A percentile compares a stretch with the other conserved stretches of the same genome.
Conservation (phyloP, 2,113 vertebrate species). For the Gallinago jamesoni region DNA sequence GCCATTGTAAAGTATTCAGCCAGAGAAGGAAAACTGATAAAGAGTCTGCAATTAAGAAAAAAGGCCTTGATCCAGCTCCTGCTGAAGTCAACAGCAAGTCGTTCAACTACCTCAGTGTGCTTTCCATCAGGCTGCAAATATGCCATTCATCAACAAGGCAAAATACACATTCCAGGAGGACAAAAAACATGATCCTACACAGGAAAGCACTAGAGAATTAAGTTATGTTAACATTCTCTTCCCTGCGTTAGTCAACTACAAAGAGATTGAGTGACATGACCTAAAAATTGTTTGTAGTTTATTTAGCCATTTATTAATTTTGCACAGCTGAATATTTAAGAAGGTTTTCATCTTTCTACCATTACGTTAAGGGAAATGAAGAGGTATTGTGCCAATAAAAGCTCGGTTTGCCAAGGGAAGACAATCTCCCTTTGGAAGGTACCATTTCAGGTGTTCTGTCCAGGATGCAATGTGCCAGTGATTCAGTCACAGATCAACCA, state of each 20-base stretch:
- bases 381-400: neutral
- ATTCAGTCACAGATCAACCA: neutral
- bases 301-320: neutral
- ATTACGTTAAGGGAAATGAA: neutral
- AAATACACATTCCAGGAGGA: conserved; percentile 48
- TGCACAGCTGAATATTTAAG: neutral
- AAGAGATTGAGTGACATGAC: neutral
- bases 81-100: conserved; percentile 3
- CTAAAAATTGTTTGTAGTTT: neutral
- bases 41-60: neutral
- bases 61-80: conserved; percentile 10
- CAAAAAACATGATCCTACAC: conserved; percentile 58
- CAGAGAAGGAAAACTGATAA: neutral
- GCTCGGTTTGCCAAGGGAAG: neutral
- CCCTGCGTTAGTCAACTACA: neutral
- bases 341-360: neutral
- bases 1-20: conserved; percentile 39
- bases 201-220: neutral
- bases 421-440: neutral
- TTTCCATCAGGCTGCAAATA: neutral
- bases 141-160: neutral
- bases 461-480: neutral
- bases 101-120: neutral
- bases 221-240: neutral
- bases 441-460: neutral